Base-by-base conservation (phyloP, 2,113 vertebrate genomes). In the Megaceryle maxima region DNA sequence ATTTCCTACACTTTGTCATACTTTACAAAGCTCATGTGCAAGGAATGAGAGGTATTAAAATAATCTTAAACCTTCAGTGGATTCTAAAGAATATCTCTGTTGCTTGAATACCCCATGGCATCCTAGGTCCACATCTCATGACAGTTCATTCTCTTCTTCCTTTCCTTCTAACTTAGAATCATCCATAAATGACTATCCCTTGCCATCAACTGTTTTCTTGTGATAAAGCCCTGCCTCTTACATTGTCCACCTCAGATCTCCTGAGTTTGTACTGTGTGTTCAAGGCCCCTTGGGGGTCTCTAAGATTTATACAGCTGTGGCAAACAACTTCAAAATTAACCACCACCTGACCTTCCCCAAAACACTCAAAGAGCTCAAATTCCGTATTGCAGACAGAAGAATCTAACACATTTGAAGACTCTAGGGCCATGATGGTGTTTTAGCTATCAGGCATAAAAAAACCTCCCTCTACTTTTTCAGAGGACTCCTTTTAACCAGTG, bases 241-340 rank as follows among this genome's bases (percentile, higher is more conserved):
- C 39, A 80, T 59, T 3, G 8, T 55, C 29, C 35, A 67, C 21
- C 26, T 81, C 64, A 56, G 60, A 78, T 53, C 22, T 85, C 43
- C 46, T 74, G 46, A 77, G n/a, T 91, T 87, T 93, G 68, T 68
- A 64, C 15, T 50, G 31, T 11, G 6, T 3, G 1, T 44, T 69
- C 63, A 76, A 43, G 39, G 35, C 39, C 73, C 89, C 83, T 31
- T 0, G 0, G 43, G 18, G 33, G 46, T 77, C 72, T 93, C 51
- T 17, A 91, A 96, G 46, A 93, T 95, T 95, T 94, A 97, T 85
- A 96, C 85, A 93, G 90, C 90, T 97, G 90, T 80, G 92, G 78
- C 59, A 92, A 85, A 83, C 70, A 60, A 64, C 68, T 90, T 91
- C 72, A 96, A 90, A 91, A 90, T 91, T 85, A 92, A 87, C 62